Base-by-base conservation (phyloP, 2,888 invertebrate genomes). In the Ommatoiulus sabulosus region DNA sequence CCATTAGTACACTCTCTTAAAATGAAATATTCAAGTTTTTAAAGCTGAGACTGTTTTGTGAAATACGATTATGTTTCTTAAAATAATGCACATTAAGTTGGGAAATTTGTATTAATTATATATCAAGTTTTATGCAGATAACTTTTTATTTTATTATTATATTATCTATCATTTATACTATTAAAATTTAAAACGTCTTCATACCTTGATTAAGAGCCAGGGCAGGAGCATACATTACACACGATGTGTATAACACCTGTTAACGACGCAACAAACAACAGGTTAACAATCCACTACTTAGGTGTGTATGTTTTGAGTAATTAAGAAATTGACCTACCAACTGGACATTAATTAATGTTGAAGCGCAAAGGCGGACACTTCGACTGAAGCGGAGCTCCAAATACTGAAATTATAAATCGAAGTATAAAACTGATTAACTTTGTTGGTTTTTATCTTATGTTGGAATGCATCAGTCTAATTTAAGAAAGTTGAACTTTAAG, bases 141-240 rank as follows among this genome's bases (percentile, higher is more conserved):
- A 35, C 35, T 12, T 48, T 7, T 7, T 48, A 48, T 48, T 48
- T 48, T 48, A 48, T 48, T 48, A 10, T 48, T 48, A 3, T 52
- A 35, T 35, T 35, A 35, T 35, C 35, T 35, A 35, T 35, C 35
- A 35, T 35, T 35, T 2, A 35, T 35, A 35, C 35, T 35, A 35
- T 35, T 35, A 35, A 35, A 35, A 35, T 35, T 35, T 35, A 35
- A 35, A 35, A 0, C 35, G 35, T 35, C 35, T 35, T 35, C 35
- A 35, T 44, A 87, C 87, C 87, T 87, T 87, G 87, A 80, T 80
- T 87, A 3, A 87, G 44, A 44, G 87, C 87, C 3, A 87, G 48
- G 20, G 87, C 87, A 43, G 87, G 87, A 3, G 87, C 87, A 57
- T 87, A 87, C 8, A 87, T 52, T 4, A 12, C 52, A 15, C 48